Percentiles rank a stretch among this genome's conserved stretches.
These are phyloP conservation scores for Philypnodon macrostomus DNA, from an alignment of 2,797 vertebrate genomes.

Conservation along the genomic window DNA sequence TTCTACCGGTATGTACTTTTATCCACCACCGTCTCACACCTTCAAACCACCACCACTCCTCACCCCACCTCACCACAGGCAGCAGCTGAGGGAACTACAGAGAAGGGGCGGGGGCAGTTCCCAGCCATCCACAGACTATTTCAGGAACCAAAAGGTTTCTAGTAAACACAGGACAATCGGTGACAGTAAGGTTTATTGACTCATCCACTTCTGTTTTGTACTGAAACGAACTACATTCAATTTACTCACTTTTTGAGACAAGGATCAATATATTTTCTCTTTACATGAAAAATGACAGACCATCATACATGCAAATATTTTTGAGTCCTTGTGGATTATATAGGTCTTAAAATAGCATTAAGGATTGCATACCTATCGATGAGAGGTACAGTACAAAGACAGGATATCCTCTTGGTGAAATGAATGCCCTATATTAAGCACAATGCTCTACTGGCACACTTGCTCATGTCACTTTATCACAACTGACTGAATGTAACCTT, in stretches of 20 bases:
- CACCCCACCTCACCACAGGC: slow-evolving; percentile 32
- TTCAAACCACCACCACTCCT: slow-evolving; percentile 11
- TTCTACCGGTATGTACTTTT: slow-evolving; percentile 30
- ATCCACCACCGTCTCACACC: slow-evolving; percentile 44
- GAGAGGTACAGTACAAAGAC: slow-evolving; percentile 37
- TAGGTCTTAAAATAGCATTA: slow-evolving; percentile 13
- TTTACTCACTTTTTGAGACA: no score
- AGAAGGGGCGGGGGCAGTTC: slow-evolving; percentile 28
- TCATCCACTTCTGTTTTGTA: not conserved
- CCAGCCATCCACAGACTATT: slow-evolving; percentile 51
- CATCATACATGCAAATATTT: not conserved
- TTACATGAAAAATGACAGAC: not conserved
- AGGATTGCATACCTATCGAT: slow-evolving; percentile 10
- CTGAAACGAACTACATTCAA: no score
- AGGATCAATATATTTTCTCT: no score
- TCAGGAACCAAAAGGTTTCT: slow-evolving; percentile 62
- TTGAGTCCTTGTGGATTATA: not conserved
- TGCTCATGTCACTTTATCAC: slow-evolving; percentile 27
- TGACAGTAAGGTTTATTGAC: slow-evolving; percentile 21
- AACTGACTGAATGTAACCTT: slow-evolving; percentile 15
- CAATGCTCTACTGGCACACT: slow-evolving; percentile 52
- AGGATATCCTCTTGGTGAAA: slow-evolving; percentile 52
- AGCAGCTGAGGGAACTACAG: slow-evolving; percentile 62
- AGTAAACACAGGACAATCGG: slow-evolving; percentile 54
- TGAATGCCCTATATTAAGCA: slow-evolving; percentile 33